Percentiles rank a stretch among this genome's conserved stretches.
Conservation (phyloP, 2,797 vertebrate species). For the Hydrolagus colliei region DNA sequence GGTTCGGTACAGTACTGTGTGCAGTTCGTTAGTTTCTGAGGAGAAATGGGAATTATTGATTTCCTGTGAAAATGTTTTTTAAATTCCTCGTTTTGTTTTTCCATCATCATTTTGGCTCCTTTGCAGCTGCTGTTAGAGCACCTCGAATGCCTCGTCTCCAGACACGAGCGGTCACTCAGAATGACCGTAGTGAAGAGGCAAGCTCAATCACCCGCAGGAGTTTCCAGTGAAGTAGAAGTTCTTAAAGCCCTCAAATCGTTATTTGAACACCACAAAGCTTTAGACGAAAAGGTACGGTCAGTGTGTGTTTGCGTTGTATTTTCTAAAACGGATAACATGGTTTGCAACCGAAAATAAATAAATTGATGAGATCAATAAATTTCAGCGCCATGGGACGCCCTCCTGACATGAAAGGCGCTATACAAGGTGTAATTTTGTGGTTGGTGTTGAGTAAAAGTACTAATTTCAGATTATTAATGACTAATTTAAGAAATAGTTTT, state of each 20-base stretch:
- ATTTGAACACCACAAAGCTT: slow-evolving; percentile 95
- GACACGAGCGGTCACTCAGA: slow-evolving; percentile 86
- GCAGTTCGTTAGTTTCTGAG: no score
- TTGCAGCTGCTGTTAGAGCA: slow-evolving; percentile 83
- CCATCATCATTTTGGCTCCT: slow-evolving; percentile 30
- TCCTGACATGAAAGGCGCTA: no score
- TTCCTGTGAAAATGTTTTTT: neutral
- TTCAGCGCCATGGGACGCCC: no score
- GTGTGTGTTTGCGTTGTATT: neutral
- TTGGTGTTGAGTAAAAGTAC: no score
- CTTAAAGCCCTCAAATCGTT: slow-evolving; percentile 94
- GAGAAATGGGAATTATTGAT: no score
- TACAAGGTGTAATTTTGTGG: no score
- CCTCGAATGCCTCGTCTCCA: slow-evolving; percentile 89
- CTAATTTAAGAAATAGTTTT: no score
- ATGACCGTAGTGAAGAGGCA: slow-evolving; percentile 97
- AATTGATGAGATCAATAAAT: no score
- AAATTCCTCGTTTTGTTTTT: neutral
- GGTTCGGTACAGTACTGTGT: no score
- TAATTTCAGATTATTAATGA: no score
- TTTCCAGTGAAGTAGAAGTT: slow-evolving; percentile 95
- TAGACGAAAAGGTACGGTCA: slow-evolving; percentile 85
- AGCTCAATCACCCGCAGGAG: slow-evolving; percentile 90
- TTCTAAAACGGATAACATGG: neutral
- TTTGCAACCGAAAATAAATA: neutral